Evolutionary conservation across 2,797 vertebrate genomes (phyloP).

Genomic region (Neomorphus geoffroyi): DNA sequence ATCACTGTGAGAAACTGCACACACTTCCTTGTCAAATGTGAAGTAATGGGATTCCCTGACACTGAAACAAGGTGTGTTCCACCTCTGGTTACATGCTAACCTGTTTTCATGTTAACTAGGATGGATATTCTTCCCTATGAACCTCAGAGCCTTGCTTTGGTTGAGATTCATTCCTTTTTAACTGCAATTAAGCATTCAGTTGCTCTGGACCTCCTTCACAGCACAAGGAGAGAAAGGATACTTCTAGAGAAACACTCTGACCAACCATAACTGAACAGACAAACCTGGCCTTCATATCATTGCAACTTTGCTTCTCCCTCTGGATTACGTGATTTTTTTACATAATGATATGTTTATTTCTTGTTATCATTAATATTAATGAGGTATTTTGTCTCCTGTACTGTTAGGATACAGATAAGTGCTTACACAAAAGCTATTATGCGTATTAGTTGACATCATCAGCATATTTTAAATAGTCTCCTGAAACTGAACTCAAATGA

Average conservation of each 20-base stretch:
- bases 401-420: conserved; percentile 13
- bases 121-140: neutral
- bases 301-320: neutral
- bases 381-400: conserved; percentile 12
- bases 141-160: neutral
- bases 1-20: neutral
- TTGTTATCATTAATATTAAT: conserved; percentile 18
- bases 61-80: neutral
- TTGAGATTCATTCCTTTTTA: neutral
- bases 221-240: neutral
- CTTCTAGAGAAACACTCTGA: neutral
- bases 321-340: neutral
- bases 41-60: neutral
- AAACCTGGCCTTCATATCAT: neutral
- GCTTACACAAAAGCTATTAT: neutral
- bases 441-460: neutral
- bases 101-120: neutral
- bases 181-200: neutral
- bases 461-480: conserved; percentile 2
- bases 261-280: neutral
- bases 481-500: neutral
- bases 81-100: neutral
- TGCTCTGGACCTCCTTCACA: neutral
- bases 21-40: accelerated
- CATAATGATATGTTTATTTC: neutral